Evolutionary conservation across 2,888 invertebrate genomes (phyloP), one percentile per base, ranked within the genome.

Genomic region (Synergus gifuensis): DNA sequence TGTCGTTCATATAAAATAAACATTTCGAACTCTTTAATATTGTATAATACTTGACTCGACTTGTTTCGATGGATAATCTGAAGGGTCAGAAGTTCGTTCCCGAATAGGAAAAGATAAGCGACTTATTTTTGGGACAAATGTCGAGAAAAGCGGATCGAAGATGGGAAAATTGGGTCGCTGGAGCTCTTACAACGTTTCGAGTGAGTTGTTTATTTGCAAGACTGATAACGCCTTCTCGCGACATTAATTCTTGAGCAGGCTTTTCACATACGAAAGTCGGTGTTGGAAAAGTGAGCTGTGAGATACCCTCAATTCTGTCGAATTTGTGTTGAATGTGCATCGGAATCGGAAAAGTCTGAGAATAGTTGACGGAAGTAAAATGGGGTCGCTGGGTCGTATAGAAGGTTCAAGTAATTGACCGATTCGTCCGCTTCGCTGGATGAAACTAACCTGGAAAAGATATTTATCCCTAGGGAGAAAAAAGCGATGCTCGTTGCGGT

Each of bases 321-420:
- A 73, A 36, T 73, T 73, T 54, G 8, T 36, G 28, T 28, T 36
- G 49, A 73, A 73, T 73, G 36, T 36, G 49, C 73, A 49, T 49
- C 44, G 67, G 11, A 67, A 49, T 69, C 28, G 49, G 49, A 69
- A 69, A 49, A 69, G 16, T 73, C 73, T 73, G 49, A 73, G 73
- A 73, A 73, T 73, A 73, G 73, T 54, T 73, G 49, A 54, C 73
- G 73, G 73, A 73, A 73, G 73, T 73, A 36, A 54, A 73, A 73
- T 73, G 16, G n/a, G 73, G 73, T 73, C 73, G 73, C 54, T 73
- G 49, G 69, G 69, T 54, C 49, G 54, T 66, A 66, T 44, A 22
- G 54, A 54, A 73, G 69, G 28, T 73, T 73, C 69, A 49, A 54
- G 69, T 73, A 73, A 73, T 73, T 73, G 69, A 49, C 73, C 49